Base-by-base conservation (phyloP, 2,888 invertebrate species). In the Toxonevra muliebris region DNA sequence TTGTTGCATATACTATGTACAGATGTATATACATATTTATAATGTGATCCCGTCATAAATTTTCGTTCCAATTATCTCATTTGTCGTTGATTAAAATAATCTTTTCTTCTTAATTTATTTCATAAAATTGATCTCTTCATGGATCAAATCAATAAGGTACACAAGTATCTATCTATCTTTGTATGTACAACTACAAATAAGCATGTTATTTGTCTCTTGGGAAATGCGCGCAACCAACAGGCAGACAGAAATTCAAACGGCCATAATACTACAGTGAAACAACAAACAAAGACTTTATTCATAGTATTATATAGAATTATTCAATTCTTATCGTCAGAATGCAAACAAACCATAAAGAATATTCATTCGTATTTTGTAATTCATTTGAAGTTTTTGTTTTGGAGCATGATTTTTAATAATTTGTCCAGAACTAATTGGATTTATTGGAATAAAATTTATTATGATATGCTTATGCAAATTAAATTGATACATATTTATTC, bases 341-440 rank as follows among this genome's bases (percentile, higher is more conserved):
- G 76, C 74, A 77, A 76, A 69, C 76, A 72, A 76, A 69, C 76
- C 79, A 75, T 78, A 71, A 78, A 75, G n/a, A 61, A 54, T 50
- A 48, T 13, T 52, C 10, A 48, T 13, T 52, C 10, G 11, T 60
- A 54, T 55, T 66, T 62, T 53, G 58, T 57, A 15, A 41, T 19
- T 4, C 40, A 66, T 66, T 64, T 65, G n/a, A n/a, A 58, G 30
- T 63, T 13, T 50, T 67, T 20, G 45, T 43, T 62, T 45, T 45
- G n/a, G 62, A 20, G 13, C 50, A 50, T 61, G 11, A 10, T 20
- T 61, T 48, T 40, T 61, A 48, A 76, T 76, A 80, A 81, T 81
- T 80, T 80, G 80, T 73, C 78, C 81, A 78, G 77, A 76, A 80
- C 81, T 80, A 81, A 80, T 80, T 80, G 81, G 80, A 80, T 80